These are phyloP conservation scores for Carassius carassius DNA, from an alignment of 2,113 vertebrate genomes.

Conservation along the genomic window DNA sequence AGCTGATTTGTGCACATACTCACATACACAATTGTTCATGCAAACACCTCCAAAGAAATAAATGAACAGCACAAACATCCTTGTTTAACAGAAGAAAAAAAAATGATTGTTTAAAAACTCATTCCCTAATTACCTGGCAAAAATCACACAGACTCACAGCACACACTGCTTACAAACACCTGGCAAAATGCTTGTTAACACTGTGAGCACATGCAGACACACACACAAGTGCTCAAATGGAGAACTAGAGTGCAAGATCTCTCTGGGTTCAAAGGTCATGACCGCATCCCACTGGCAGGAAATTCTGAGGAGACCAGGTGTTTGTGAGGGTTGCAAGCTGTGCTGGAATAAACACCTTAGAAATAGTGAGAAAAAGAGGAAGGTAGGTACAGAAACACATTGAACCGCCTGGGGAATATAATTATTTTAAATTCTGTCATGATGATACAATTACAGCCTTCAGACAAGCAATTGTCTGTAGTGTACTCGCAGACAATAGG, in stretches of 20 bases:
- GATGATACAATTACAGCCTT: slow-evolving; percentile 21
- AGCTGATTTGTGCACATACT: background rate
- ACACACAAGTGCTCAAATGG: background rate
- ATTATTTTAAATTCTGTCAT: background rate
- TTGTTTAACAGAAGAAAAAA: background rate
- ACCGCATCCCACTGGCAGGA: slow-evolving; percentile 18
- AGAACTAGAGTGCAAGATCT: background rate
- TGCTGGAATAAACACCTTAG: background rate
- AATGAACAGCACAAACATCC: slow-evolving; percentile 10
- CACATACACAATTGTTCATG: background rate
- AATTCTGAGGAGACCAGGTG: slow-evolving; percentile 12
- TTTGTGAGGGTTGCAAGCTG: slow-evolving; percentile 2
- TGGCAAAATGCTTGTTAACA: slow-evolving; percentile 41
- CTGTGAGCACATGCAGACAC: background rate
- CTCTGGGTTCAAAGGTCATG: slow-evolving; percentile 6
- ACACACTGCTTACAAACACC: slow-evolving; percentile 17
- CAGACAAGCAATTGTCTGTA: background rate
- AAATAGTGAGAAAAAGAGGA: background rate
- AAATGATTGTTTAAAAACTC: background rate
- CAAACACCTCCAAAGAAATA: background rate
- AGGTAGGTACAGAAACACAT: background rate
- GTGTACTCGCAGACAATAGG: background rate
- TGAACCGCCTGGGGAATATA: background rate
- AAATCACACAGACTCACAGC: slow-evolving; percentile 32
- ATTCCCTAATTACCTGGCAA: slow-evolving; percentile 32